Evolutionary conservation across 2,797 vertebrate species (phyloP).

Genomic region (Platalea minor): DNA sequence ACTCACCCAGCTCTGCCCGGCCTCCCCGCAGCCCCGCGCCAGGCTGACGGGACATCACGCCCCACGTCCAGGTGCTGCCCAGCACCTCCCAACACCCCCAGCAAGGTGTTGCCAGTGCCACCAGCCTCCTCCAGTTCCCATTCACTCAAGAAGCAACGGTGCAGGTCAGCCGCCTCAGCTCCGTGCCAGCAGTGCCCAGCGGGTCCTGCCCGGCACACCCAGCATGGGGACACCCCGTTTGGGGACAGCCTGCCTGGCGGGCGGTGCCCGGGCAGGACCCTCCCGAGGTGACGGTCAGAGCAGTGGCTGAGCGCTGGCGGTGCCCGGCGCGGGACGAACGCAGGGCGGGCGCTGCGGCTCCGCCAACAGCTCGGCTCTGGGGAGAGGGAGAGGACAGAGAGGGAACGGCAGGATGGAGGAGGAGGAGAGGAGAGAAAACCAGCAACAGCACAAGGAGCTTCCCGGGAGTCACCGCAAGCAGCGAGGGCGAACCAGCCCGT

Average conservation of each 20-base stretch:
- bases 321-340: fast-evolving
- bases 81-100: neutral
- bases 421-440: neutral
- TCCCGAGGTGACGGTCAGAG: neutral
- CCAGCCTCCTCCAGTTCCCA: neutral
- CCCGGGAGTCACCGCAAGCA: neutral
- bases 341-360: neutral
- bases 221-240: fast-evolving
- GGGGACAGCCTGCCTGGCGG: neutral
- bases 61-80: too few relatives aligned
- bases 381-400: neutral
- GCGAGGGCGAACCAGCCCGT: neutral
- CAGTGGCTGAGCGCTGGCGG: neutral
- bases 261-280: neutral
- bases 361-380: neutral
- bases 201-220: neutral
- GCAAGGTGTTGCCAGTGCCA: neutral
- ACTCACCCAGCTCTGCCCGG: neutral
- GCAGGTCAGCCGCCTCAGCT: neutral
- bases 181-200: neutral
- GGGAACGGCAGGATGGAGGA: neutral
- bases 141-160: neutral
- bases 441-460: neutral
- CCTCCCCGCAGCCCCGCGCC: fast-evolving
- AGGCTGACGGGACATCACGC: fast-evolving